Evolutionary conservation across 2,797 vertebrate species (phyloP), one percentile per base, ranked within the genome.

Genomic region (Eulemur albifrons): DNA sequence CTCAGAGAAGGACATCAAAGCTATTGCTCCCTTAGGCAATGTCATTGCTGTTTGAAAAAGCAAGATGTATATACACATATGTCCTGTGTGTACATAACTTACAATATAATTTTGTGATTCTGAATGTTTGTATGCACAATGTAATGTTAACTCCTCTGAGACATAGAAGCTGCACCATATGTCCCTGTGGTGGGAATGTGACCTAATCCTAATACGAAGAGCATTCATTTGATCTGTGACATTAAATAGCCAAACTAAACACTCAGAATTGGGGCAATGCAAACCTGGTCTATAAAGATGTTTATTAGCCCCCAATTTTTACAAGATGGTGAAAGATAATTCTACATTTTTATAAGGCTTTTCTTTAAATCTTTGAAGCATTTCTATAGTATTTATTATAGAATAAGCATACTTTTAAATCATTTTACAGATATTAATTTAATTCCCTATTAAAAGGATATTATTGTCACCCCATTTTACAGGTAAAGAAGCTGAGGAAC

Each of bases 41-140:
- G 70, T 72, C 61, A 20, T 40, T 85, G 73, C 92, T 93, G 5
- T 96, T 93, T 89, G 91, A 94, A 95, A 96, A 87, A 59, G 38
- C 76, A 90, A 85, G 75, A 82, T 87, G 57, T 73, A 14, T 88
- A 70, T 75, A 65, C 18, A 88, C 72, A 40, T 65, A 57, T 82
- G 82, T 73, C 48, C 57, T 90, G 2, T 85, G 67, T 94, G 32
- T 65, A 79, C 18, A 79, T 77, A 93, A 75, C n/a, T 88, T 75
- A 92, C 25, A 45, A 20, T 73, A 61, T 17, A 69, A 43, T 93
- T 93, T 96, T 95, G 93, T 92, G 90, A 92, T 89, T 67, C 76
- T 30, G 43, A 92, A 79, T 82, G 75, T 93, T 90, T 95, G 52
- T 65, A 30, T 77, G 83, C 70, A 25, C 52, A 94, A 52, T 77